Percentiles rank a stretch among this genome's conserved stretches.
These are phyloP conservation scores for Cheilosia pagana DNA, from an alignment of 2,888 invertebrate genomes.

Conservation along the genomic window DNA sequence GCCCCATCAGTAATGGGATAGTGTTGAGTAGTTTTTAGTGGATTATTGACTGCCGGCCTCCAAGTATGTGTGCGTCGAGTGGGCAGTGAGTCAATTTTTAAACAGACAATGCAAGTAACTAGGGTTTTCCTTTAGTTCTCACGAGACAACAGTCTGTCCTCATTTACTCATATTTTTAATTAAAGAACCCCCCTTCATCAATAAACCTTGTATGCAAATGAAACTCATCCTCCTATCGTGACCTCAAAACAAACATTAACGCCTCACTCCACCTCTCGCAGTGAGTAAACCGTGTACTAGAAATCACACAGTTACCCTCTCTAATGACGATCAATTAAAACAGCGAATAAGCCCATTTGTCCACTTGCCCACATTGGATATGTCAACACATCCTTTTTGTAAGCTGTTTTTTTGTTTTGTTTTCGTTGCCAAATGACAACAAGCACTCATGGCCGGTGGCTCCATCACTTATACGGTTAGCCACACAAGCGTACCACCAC, in stretches of 20 bases:
- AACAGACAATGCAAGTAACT: too few species aligned
- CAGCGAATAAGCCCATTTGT: constrained; percentile 68
- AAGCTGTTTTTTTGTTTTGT: not conserved
- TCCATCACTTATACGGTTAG: constrained; percentile 47
- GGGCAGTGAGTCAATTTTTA: too few species aligned
- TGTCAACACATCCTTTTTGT: constrained; percentile 65
- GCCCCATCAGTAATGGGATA: not conserved
- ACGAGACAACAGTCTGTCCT: too few species aligned
- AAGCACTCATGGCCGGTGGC: constrained; percentile 27
- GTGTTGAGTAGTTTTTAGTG: not conserved
- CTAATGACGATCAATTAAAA: constrained; percentile 70
- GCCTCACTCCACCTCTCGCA: not conserved
- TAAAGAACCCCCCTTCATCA: too few species aligned
- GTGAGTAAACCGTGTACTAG: not conserved
- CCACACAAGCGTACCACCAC: constrained; percentile 32
- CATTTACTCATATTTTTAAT: too few species aligned
- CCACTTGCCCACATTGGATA: constrained; percentile 61
- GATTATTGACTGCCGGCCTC: too few species aligned
- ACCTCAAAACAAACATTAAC: not conserved
- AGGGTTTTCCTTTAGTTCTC: too few species aligned
- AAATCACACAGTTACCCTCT: constrained; percentile 27
- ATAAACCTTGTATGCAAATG: not conserved
- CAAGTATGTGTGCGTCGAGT: too few species aligned
- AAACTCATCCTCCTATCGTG: not conserved
- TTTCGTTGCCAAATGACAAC: constrained; percentile 59